Conservation (phyloP, 2,113 vertebrate genomes). For the Campylomormyrus numenius region DNA sequence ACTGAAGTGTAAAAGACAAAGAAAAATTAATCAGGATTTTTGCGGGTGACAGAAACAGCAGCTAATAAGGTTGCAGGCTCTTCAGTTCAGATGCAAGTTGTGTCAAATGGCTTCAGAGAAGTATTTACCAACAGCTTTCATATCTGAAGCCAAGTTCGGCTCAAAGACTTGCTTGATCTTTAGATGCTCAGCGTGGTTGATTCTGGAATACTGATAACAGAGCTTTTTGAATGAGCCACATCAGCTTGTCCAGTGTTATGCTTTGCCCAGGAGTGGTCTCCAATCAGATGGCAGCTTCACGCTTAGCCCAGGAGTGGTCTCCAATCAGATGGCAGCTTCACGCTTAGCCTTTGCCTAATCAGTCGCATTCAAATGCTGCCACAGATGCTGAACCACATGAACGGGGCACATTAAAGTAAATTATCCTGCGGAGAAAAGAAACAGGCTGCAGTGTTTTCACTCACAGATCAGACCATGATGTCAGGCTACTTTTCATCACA, state of each 20-base stretch:
- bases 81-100: slow-evolving; percentile 36
- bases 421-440: neutral
- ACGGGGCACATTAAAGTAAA: neutral
- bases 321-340: neutral
- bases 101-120: slow-evolving; percentile 26
- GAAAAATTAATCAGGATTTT: slow-evolving; percentile 40
- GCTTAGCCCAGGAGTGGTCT: neutral
- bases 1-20: slow-evolving; percentile 47
- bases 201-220: slow-evolving; percentile 11
- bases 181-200: slow-evolving; percentile 20
- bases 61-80: slow-evolving; percentile 43
- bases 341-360: neutral
- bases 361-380: neutral
- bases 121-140: slow-evolving; percentile 29
- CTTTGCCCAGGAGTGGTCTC: neutral
- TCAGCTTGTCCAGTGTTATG: neutral
- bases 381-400: neutral
- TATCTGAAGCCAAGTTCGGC: slow-evolving; percentile 23
- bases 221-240: neutral
- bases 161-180: slow-evolving; percentile 26
- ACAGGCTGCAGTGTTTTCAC: neutral
- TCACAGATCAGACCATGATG: neutral
- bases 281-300: neutral
- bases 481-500: neutral
- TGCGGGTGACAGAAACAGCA: slow-evolving; percentile 33